A percentile compares a stretch with the other conserved stretches of the same genome.
These are phyloP conservation scores for Drosophila incognita DNA, from an alignment of 2,888 invertebrate genomes.

Conservation along the genomic window DNA sequence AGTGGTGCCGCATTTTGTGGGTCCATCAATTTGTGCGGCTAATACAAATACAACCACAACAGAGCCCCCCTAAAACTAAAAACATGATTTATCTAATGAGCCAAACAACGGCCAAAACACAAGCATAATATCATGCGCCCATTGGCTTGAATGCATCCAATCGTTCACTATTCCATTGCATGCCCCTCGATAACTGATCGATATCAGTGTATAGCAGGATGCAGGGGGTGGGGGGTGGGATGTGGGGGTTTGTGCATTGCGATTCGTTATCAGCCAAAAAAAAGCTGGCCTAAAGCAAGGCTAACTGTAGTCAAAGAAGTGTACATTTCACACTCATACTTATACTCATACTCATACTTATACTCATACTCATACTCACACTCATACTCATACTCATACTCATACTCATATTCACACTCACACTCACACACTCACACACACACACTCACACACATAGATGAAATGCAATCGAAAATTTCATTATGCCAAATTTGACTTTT, in stretches of 20 bases:
- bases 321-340: no score
- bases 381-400: no score
- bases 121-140: slow-evolving; percentile 47
- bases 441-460: background rate
- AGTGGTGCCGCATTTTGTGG: slow-evolving; percentile 26
- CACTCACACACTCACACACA: background rate
- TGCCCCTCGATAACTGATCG: background rate
- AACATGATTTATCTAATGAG: slow-evolving; percentile 51
- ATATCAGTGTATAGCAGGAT: background rate
- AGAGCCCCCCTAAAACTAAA: slow-evolving; percentile 5
- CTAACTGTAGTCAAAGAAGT: slow-evolving; percentile 1
- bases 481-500: background rate
- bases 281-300: slow-evolving; percentile 5
- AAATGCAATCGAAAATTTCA: background rate
- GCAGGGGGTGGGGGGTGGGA: no score
- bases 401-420: no score
- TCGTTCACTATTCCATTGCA: background rate
- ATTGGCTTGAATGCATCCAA: slow-evolving; percentile 44
- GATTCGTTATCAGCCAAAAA: no score
- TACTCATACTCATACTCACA: no score
- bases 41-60: slow-evolving; percentile 24
- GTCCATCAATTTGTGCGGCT: slow-evolving; percentile 58
- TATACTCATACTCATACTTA: no score
- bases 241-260: no score
- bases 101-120: slow-evolving; percentile 38